Conservation (phyloP, 2,113 vertebrate species). For the Barbus barbus region DNA sequence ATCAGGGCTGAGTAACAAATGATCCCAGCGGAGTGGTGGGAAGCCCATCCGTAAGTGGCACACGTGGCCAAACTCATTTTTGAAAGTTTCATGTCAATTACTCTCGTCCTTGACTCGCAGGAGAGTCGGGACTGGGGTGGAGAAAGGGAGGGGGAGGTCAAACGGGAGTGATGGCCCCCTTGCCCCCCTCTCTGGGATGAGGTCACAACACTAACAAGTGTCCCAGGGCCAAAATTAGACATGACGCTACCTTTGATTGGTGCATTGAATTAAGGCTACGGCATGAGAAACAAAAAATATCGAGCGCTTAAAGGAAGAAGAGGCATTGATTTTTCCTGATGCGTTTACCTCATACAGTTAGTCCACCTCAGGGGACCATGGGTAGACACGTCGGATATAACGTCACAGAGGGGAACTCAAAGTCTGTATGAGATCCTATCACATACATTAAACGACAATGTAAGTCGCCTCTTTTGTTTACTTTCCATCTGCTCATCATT, state of each 20-base stretch:
- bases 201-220: constrained; percentile 89
- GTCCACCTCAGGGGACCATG: constrained; percentile 63
- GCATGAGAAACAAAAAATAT: constrained; percentile 90
- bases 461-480: constrained; percentile 25
- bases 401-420: background rate
- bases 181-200: constrained; percentile 82
- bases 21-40: constrained; percentile 84
- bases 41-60: constrained; percentile 80
- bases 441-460: constrained; percentile 34
- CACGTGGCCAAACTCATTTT: constrained; percentile 93
- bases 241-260: constrained; percentile 95
- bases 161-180: constrained; percentile 70
- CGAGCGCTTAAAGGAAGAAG: constrained; percentile 92
- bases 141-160: constrained; percentile 57
- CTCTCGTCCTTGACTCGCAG: constrained; percentile 94
- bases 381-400: constrained; percentile 52
- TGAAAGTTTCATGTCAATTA: constrained; percentile 96
- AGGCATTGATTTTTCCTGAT: constrained; percentile 91
- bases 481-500: constrained; percentile 12
- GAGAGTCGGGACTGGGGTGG: constrained; percentile 74
- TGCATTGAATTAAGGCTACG: constrained; percentile 90
- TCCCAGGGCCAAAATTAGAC: constrained; percentile 83
- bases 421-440: constrained; percentile 3
- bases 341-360: constrained; percentile 80
- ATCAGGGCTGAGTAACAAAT: constrained; percentile 98